Evolutionary conservation across 2,113 vertebrate genomes (phyloP).

Genomic region (Sapajus apella): DNA sequence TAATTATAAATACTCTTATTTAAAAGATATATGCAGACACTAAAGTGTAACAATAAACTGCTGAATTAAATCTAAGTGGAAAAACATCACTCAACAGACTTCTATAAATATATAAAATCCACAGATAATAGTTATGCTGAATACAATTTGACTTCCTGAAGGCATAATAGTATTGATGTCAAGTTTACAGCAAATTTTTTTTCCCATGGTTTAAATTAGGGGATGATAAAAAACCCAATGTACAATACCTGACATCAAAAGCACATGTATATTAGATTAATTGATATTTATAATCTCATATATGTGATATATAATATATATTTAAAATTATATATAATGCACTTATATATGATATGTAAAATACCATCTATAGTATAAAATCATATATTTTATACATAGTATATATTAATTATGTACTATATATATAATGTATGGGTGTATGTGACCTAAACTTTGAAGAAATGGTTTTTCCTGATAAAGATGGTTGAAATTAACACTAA

Average conservation of each 20-base stretch:
- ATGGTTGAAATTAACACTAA: neutral
- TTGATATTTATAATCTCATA: neutral
- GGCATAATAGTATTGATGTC: neutral
- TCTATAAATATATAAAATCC: constrained; percentile 26
- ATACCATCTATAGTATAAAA: neutral
- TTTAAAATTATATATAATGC: too few species aligned
- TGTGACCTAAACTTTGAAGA: neutral
- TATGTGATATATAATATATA: too few species aligned
- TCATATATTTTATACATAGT: neutral
- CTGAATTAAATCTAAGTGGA: neutral
- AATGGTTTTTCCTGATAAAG: neutral
- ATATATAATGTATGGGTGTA: too few species aligned
- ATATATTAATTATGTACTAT: neutral
- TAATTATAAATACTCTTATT: neutral
- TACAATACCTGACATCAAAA: neutral
- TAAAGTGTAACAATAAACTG: neutral
- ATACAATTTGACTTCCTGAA: neutral
- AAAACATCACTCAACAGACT: neutral
- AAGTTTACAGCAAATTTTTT: neutral
- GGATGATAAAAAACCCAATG: neutral
- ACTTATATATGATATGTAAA: too few species aligned
- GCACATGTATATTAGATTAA: neutral
- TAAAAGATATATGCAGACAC: neutral
- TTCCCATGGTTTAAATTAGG: neutral
- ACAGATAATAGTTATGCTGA: neutral